A percentile compares a stretch with the other conserved stretches of the same genome.
These are phyloP conservation scores for Erebia ligea DNA, from an alignment of 2,888 invertebrate species.

Conservation along the genomic window DNA sequence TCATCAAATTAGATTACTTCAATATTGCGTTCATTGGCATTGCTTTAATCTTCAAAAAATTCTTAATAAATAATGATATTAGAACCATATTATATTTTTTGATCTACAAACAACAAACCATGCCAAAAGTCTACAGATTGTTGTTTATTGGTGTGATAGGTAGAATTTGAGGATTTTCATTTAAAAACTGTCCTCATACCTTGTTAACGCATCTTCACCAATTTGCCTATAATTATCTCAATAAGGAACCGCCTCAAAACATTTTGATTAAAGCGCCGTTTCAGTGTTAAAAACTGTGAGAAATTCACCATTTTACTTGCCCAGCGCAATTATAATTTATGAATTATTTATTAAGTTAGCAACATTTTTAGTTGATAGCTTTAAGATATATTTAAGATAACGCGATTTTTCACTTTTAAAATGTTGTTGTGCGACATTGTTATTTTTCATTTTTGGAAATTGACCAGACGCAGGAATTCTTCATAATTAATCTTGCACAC, in stretches of 20 bases:
- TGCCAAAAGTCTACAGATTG: not conserved
- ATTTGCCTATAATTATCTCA: conserved; percentile 74
- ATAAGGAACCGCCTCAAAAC: conserved; percentile 59
- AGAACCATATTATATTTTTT: too few relatives aligned
- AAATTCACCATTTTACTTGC: conserved; percentile 33
- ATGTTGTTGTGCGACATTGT: conserved; percentile 15
- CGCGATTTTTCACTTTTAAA: conserved; percentile 15
- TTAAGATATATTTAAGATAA: conserved; percentile 15
- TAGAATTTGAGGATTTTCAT: conserved; percentile 36
- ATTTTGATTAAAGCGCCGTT: conserved; percentile 59
- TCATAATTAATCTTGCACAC: conserved; percentile 6
- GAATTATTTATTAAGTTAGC: conserved; percentile 49
- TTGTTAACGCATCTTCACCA: conserved; percentile 65
- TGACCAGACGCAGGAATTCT: conserved; percentile 22
- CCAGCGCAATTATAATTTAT: conserved; percentile 42
- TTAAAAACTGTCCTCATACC: conserved; percentile 60
- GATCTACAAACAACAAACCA: too few relatives aligned
- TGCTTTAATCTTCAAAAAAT: too few relatives aligned
- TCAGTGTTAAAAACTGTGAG: conserved; percentile 40
- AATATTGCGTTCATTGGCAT: too few relatives aligned
- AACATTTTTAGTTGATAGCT: conserved; percentile 36
- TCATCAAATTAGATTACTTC: too few relatives aligned
- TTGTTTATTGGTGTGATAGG: conserved; percentile 51
- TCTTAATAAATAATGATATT: too few relatives aligned
- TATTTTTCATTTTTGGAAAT: conserved; percentile 26